phyloP scores from a whole-genome alignment of 2,797 vertebrate genomes.

The Nyctibius grandis region DNA sequence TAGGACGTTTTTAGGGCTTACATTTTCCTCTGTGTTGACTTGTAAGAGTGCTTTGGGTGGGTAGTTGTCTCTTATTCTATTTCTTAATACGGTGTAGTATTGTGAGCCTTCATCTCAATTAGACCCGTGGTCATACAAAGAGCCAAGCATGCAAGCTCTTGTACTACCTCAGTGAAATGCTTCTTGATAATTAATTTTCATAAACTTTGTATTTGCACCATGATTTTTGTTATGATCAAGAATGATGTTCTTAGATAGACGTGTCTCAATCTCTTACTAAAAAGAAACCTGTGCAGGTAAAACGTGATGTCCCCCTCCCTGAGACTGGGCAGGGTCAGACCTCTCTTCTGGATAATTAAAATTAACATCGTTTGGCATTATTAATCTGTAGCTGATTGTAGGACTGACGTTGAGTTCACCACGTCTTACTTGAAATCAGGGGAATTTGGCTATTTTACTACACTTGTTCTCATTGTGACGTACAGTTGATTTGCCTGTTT shows the following conservation, averaged over 20 bases:
- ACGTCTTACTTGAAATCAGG: not conserved
- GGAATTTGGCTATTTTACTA: not conserved
- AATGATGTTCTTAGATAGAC: not conserved
- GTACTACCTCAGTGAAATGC: not conserved
- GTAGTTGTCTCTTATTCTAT: not conserved
- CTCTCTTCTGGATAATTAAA: not conserved
- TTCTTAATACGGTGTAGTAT: not conserved
- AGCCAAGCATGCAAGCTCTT: not conserved
- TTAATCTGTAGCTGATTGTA: not conserved
- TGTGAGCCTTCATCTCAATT: not conserved
- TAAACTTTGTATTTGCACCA: not conserved
- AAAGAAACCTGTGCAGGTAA: not conserved
- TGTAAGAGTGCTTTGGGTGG: not conserved
- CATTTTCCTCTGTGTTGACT: not conserved
- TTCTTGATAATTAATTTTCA: not conserved
- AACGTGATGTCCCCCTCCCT: not conserved
- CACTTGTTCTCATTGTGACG: not conserved
- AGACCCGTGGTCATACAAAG: not conserved
- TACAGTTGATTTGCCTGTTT: fast-evolving
- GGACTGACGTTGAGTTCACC: not conserved
- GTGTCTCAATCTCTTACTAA: fast-evolving
- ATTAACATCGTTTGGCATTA: not conserved
- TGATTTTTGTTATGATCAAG: not conserved
- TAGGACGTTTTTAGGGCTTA: not conserved
- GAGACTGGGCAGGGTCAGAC: not conserved